Evolutionary conservation across 2,113 vertebrate genomes (phyloP).

Genomic region (Bujurquina vittata): DNA sequence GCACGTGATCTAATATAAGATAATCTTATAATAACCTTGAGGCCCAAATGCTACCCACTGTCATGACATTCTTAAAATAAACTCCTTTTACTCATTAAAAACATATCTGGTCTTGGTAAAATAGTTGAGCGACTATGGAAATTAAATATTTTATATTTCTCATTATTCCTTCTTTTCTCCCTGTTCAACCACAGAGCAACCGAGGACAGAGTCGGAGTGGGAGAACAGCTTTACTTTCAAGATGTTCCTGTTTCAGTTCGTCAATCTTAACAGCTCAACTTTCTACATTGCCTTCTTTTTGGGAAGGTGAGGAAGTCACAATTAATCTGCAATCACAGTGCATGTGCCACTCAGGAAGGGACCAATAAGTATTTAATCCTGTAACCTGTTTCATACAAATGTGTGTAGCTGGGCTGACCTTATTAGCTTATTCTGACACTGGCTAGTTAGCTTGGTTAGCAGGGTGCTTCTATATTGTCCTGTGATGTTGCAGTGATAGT

Average conservation of each 20-base stretch:
- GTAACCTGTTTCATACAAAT: neutral
- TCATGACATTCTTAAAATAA: neutral
- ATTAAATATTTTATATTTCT: neutral
- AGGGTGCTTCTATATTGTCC: neutral
- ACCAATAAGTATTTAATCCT: neutral
- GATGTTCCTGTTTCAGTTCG: slow-evolving; percentile 99
- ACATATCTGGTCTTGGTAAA: neutral
- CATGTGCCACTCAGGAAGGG: neutral
- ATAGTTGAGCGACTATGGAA: neutral
- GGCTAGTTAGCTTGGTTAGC: neutral
- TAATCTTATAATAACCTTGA: neutral
- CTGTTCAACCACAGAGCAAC: slow-evolving; percentile 88
- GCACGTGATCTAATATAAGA: neutral
- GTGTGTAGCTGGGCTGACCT: accelerated
- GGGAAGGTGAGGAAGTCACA: slow-evolving; percentile 84
- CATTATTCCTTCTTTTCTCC: neutral
- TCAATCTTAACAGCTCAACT: slow-evolving; percentile 97
- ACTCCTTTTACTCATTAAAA: neutral
- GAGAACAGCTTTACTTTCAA: slow-evolving; percentile 98
- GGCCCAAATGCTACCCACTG: neutral
- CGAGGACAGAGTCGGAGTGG: slow-evolving; percentile 95
- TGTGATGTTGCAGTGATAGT: neutral
- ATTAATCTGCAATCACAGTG: neutral
- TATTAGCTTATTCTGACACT: neutral
- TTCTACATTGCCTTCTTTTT: slow-evolving; percentile 99